phyloP scores from a whole-genome alignment of 2,113 vertebrate species.

The Neoarius graeffei region DNA sequence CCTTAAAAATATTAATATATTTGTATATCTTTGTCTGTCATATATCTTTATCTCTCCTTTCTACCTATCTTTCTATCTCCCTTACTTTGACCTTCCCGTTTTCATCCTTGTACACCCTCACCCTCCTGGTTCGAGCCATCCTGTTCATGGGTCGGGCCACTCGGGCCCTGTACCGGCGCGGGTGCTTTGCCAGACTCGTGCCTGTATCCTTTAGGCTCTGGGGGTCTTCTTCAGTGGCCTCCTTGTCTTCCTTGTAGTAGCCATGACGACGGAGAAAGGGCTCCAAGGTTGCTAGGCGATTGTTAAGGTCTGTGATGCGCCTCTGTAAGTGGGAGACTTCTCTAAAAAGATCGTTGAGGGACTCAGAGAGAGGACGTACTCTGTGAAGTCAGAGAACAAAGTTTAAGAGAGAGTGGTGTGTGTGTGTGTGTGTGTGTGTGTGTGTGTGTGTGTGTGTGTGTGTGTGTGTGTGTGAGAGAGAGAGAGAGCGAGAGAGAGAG shows the following conservation, averaged over 20 bases:
- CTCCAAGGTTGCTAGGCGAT: slow-evolving; percentile 78
- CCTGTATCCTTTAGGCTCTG: slow-evolving; percentile 55
- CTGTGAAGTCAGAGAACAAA: slow-evolving; percentile 63
- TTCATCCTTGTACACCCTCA: slow-evolving; percentile 62
- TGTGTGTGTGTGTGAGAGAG: neutral
- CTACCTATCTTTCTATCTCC: neutral
- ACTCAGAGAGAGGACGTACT: slow-evolving; percentile 78
- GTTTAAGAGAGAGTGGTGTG: slow-evolving; percentile 3
- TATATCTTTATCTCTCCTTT: neutral
- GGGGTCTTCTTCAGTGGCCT: slow-evolving; percentile 40
- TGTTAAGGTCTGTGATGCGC: slow-evolving; percentile 76
- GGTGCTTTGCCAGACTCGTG: slow-evolving; percentile 52
- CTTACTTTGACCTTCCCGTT: slow-evolving; percentile 50
- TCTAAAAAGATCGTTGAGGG: slow-evolving; percentile 77
- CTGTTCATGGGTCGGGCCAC: slow-evolving; percentile 38
- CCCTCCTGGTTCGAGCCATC: slow-evolving; percentile 64
- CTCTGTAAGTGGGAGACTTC: slow-evolving; percentile 76
- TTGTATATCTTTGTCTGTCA: too few relatives aligned
- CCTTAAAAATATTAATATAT: neutral
- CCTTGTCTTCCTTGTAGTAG: slow-evolving; percentile 64
- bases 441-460: neutral
- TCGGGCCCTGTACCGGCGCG: slow-evolving; percentile 30
- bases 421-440: neutral
- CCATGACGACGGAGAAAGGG: slow-evolving; percentile 75
- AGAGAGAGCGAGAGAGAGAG: neutral